Evolutionary conservation across 2,797 vertebrate genomes (phyloP), one percentile per base, ranked within the genome.

Genomic region (Galaxias olidus): DNA sequence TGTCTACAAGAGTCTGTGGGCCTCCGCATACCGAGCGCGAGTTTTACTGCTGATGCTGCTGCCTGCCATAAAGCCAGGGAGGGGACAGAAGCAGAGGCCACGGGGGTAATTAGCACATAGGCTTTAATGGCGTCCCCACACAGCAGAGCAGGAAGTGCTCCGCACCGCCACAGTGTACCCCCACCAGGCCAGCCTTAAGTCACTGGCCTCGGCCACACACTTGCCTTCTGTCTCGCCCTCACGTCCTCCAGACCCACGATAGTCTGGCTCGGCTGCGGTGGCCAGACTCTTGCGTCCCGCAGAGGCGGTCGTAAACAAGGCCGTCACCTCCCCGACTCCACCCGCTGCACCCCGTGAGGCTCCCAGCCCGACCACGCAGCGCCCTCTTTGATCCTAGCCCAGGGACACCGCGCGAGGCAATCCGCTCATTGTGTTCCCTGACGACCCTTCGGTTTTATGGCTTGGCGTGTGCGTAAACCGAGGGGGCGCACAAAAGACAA

Each of bases 131-230:
- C 73, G 61, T 85, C 83, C 80, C 77, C 75, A 64, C 75, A 69
- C 59, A n/a, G n/a, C 83, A 86, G 77, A 87, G 86, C 87, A 89
- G 89, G 88, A 91, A 90, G 79, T 74, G 65, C 61, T 56, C 66
- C 69, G 76, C 80, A 85, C 76, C 63, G 12, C 71, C 30, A 74
- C 64, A 54, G 78, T 87, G n/a, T n/a, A n/a, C n/a, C n/a, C n/a
- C n/a, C n/a, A 12, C 42, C 53, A 30, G 15, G 10, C 52, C 52
- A 12, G 19, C 49, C 49, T 51, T n/a, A n/a, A n/a, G n/a, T n/a
- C n/a, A n/a, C n/a, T n/a, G n/a, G n/a, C n/a, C n/a, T n/a, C n/a
- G n/a, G n/a, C n/a, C n/a, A n/a, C n/a, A n/a, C n/a, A n/a, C n/a
- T n/a, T n/a, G n/a, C 86, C 80, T 58, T 71, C 72, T 79, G 63